Evolutionary conservation across 2,797 vertebrate genomes (phyloP).

Genomic region (Pangasius djambal): DNA sequence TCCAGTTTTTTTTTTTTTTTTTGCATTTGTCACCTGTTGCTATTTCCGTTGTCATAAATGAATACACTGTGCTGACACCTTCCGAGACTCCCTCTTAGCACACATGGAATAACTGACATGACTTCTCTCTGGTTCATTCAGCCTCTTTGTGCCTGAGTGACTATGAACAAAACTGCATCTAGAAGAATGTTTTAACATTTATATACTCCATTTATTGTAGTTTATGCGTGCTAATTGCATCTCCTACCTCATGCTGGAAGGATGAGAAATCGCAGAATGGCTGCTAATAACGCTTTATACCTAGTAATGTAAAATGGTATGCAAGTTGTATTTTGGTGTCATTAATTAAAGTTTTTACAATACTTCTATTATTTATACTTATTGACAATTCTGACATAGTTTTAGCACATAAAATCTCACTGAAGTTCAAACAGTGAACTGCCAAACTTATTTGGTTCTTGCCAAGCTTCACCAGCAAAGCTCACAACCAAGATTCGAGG

Average conservation of each 20-base stretch:
- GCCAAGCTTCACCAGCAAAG: not conserved
- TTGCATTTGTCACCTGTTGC: not conserved
- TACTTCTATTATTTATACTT: not conserved
- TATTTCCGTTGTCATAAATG: not conserved
- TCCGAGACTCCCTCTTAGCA: not conserved
- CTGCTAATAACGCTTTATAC: not conserved
- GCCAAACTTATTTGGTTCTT: not conserved
- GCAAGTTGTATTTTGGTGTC: not conserved
- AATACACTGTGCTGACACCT: not conserved
- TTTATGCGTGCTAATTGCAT: not conserved
- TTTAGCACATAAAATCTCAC: not conserved
- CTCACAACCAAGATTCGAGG: not conserved
- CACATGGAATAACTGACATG: not conserved
- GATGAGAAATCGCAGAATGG: not conserved
- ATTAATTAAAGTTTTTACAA: not conserved
- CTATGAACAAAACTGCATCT: not conserved
- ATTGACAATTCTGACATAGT: not conserved
- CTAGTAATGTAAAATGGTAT: not conserved
- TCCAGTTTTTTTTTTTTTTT: too few species aligned
- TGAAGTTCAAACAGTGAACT: not conserved
- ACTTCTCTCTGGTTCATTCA: not conserved
- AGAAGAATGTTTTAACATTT: not conserved
- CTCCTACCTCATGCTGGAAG: not conserved
- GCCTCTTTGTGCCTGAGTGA: not conserved
- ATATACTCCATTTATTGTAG: not conserved